phyloP scores from a whole-genome alignment of 1,140 invertebrate genomes.

The Leptinotarsa undecemlineata region DNA sequence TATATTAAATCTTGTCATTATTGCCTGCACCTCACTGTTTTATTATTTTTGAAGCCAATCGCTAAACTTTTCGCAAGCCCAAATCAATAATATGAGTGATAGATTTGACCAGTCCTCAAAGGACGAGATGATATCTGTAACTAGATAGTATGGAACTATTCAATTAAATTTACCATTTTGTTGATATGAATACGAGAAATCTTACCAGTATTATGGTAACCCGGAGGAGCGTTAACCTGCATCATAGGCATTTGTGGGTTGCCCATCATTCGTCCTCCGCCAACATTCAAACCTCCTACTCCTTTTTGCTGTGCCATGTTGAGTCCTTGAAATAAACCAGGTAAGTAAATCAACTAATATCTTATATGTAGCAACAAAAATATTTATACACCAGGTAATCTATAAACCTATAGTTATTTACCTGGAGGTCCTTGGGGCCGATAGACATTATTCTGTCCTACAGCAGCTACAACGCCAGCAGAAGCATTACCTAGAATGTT shows the following conservation, averaged over 20 bases:
- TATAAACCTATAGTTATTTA: neutral
- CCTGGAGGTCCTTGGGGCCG: slow-evolving; percentile 41
- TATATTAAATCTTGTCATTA: too few species aligned
- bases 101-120: too few species aligned
- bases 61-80: too few species aligned
- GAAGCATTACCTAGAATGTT: slow-evolving; percentile 46
- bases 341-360: too few species aligned
- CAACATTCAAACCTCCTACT: slow-evolving; percentile 26
- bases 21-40: neutral
- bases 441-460: slow-evolving; percentile 48
- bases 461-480: slow-evolving; percentile 42
- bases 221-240: slow-evolving; percentile 60
- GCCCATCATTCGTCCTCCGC: slow-evolving; percentile 43
- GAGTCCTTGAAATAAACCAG: neutral
- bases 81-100: too few species aligned
- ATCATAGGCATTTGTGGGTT: slow-evolving; percentile 54
- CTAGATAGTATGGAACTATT: too few species aligned
- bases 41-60: neutral
- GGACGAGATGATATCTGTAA: too few species aligned
- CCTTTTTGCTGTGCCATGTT: slow-evolving; percentile 27
- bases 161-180: too few species aligned
- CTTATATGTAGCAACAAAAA: too few species aligned
- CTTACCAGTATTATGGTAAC: slow-evolving; percentile 54
- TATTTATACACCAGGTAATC: too few species aligned
- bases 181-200: neutral